Evolutionary conservation across 2,888 invertebrate genomes (phyloP), one percentile per base, ranked within the genome.

Genomic region (Drosophila eohydei): DNA sequence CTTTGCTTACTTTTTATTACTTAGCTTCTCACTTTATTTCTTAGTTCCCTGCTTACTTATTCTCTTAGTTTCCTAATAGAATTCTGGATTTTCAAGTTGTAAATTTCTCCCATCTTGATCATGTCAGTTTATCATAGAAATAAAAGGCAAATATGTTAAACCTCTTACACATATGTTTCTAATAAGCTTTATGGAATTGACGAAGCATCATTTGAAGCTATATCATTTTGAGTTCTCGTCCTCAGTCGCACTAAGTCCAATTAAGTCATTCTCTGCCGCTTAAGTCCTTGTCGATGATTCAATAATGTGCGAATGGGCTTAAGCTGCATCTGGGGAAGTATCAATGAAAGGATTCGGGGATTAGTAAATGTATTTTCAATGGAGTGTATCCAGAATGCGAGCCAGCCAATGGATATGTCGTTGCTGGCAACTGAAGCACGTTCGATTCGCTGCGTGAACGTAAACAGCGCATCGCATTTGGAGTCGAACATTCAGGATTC

Each of bases 301-400:
- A 58, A 58, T 74, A 62, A 67, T 52, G 48, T 64, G 40, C 32
- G 30, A 72, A 57, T 57, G 28, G 21, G 38, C 30, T 26, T 30
- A 32, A 32, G 58, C 32, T 36, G 46, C 50, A 44, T 9, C 51
- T 8, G 40, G 16, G 14, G 5, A 9, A n/a, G 50, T 54, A 74
- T 54, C 64, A 70, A 57, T 62, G 50, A 44, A 73, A 62, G 63
- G 67, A 76, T 76, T 51, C 51, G n/a, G 54, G 74, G 74, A 76
- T 76, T 78, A 78, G 48, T 46, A 40, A 55, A 41, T 16, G 60
- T 56, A 48, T 63, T 69, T 68, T 69, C 73, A 77, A 73, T 77
- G 74, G 62, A 78, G 78, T 60, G 78, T 77, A 78, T 71, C 46
- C 50, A 44, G 72, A 26, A 59, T 57, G 58, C 58, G 60, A 74